Evolutionary conservation across 2,888 invertebrate genomes (phyloP).

Genomic region (Pammene fasciana): DNA sequence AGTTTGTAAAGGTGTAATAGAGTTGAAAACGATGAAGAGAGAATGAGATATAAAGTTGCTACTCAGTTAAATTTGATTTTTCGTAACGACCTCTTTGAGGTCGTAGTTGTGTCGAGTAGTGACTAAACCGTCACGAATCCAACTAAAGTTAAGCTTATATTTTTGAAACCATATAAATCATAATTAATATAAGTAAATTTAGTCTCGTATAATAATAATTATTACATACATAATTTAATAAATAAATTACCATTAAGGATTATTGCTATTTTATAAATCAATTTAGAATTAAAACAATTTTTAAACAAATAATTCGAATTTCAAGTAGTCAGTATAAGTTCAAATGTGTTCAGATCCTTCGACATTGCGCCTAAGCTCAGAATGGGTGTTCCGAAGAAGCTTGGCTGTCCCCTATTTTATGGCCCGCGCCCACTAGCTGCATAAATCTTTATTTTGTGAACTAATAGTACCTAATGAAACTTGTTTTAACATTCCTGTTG

Average conservation of each 20-base stretch:
- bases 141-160: not conserved
- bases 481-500: too few relatives aligned
- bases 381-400: not conserved
- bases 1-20: not conserved
- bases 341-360: not conserved
- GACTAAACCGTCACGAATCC: not conserved
- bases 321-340: not conserved
- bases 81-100: not conserved
- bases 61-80: not conserved
- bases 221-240: slow-evolving; percentile 28
- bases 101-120: too few relatives aligned
- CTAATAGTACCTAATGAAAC: too few relatives aligned
- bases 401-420: not conserved
- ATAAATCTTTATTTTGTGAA: too few relatives aligned
- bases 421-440: not conserved
- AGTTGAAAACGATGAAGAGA: not conserved
- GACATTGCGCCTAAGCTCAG: too few relatives aligned
- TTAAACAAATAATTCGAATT: not conserved
- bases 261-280: slow-evolving; percentile 11
- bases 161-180: slow-evolving; percentile 12
- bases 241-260: slow-evolving; percentile 22
- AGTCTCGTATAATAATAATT: slow-evolving; percentile 9
- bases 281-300: slow-evolving; percentile 15
- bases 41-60: not conserved
- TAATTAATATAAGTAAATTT: slow-evolving; percentile 5